These are phyloP conservation scores for Chloroceryle inda DNA, from an alignment of 2,797 vertebrate genomes.

Conservation along the genomic window DNA sequence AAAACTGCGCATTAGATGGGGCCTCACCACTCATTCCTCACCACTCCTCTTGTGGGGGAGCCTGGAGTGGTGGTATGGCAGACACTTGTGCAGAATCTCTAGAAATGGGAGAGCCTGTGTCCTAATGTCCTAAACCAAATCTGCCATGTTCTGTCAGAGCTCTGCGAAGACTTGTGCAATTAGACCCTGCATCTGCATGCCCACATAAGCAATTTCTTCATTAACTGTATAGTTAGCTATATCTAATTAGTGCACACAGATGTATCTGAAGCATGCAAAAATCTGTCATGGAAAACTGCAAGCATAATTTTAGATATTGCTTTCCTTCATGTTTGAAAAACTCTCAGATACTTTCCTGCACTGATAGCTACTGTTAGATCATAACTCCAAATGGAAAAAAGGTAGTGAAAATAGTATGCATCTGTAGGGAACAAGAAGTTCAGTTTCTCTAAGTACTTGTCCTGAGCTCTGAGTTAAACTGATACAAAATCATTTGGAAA, in stretches of 20 bases:
- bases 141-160: neutral
- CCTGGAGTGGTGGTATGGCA: neutral
- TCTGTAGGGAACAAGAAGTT: neutral
- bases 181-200: neutral
- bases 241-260: neutral
- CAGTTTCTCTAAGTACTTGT: neutral
- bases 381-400: neutral
- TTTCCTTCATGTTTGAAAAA: neutral
- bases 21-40: neutral
- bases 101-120: neutral
- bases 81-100: neutral
- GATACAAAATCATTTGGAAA: neutral
- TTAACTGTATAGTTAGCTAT: neutral
- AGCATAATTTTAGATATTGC: neutral
- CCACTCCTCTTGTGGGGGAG: accelerated
- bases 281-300: neutral
- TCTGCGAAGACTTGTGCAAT: neutral
- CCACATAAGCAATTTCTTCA: neutral
- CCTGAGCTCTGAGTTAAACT: neutral
- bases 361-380: neutral
- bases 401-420: neutral
- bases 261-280: neutral
- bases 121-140: neutral
- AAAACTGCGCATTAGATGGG: neutral
- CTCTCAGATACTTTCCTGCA: neutral